Conservation (phyloP, 2,888 invertebrate species). For the Morpho achilles region DNA sequence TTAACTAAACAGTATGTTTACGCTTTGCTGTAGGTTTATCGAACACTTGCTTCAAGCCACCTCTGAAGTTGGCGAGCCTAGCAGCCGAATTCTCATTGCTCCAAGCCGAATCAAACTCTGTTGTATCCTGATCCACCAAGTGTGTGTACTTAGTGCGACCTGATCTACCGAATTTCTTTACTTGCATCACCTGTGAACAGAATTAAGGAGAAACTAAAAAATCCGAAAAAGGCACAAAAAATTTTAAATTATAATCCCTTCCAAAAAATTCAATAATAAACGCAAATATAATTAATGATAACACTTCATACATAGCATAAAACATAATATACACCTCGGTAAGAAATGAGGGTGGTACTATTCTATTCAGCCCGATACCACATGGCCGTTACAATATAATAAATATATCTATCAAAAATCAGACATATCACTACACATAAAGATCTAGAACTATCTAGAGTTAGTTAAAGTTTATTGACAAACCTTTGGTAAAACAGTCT, state of each 20-base stretch:
- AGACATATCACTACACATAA: too few species aligned
- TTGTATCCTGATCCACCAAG: conserved; percentile 99
- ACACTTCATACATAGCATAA: too few species aligned
- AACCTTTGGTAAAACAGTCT: conserved; percentile 96
- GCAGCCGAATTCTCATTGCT: conserved; percentile 86
- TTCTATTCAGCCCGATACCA: too few species aligned
- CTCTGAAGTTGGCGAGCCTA: conserved; percentile 84
- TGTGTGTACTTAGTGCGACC: conserved; percentile 99
- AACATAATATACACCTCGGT: too few species aligned
- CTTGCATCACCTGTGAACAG: conserved; percentile 94
- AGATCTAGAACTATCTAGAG: too few species aligned
- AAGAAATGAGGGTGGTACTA: too few species aligned
- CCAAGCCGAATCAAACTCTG: conserved; percentile 99
- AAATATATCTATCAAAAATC: too few species aligned
- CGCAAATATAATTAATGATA: too few species aligned
- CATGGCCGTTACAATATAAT: too few species aligned
- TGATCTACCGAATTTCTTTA: conserved; percentile 99
- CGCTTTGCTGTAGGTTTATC: conserved; percentile 86
- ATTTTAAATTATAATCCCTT: too few species aligned
- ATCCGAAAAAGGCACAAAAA: too few species aligned
- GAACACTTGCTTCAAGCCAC: conserved; percentile 95
- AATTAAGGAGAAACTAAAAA: not conserved
- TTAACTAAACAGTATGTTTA: conserved; percentile 36
- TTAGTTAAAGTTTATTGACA: conserved; percentile 2
- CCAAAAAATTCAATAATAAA: too few species aligned